Evolutionary conservation across 2,888 invertebrate genomes (phyloP), one percentile per base, ranked within the genome.

Genomic region (Microchrysa polita): DNA sequence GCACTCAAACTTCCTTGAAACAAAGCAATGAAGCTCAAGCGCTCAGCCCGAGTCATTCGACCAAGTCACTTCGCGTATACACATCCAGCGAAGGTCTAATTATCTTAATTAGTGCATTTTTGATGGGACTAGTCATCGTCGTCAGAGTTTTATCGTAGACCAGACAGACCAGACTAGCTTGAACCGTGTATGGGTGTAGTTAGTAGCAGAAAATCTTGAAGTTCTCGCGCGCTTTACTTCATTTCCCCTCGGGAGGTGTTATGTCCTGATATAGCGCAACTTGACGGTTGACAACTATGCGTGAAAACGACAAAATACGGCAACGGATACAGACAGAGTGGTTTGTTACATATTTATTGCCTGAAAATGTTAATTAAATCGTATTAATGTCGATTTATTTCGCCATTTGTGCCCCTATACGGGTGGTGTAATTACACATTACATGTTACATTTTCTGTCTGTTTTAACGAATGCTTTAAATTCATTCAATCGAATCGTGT

Each of bases 101-200:
- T 63, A 63, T 63, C 61, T 63, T 63, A 63, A 63, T 63, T 63
- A 63, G 61, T 63, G 61, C 61, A 63, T 63, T 40, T 63, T 63
- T 63, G 61, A 63, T 63, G 40, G 42, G 55, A 55, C 18, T 55
- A 55, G 20, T 55, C 55, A 55, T 55, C 55, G 16, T 12, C n/a
- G 55, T 55, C 10, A 10, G 18, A 55, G 55, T 55, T n/a, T n/a
- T 20, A 20, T 20, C 55, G 55, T 20, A 18, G 27, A 34, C 27
- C 7, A 34, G 27, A 34, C 27, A 34, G 2, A 34, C 27, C 27
- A n/a, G n/a, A n/a, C n/a, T n/a, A n/a, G n/a, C n/a, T n/a, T n/a
- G n/a, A n/a, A n/a, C 7, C 27, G 27, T 34, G 7, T 34, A 34
- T 7, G n/a, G n/a, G n/a, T n/a, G n/a, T n/a, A n/a, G n/a, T 5